phyloP scores from a whole-genome alignment of 2,113 vertebrate species.

The Eclectus roratus region DNA sequence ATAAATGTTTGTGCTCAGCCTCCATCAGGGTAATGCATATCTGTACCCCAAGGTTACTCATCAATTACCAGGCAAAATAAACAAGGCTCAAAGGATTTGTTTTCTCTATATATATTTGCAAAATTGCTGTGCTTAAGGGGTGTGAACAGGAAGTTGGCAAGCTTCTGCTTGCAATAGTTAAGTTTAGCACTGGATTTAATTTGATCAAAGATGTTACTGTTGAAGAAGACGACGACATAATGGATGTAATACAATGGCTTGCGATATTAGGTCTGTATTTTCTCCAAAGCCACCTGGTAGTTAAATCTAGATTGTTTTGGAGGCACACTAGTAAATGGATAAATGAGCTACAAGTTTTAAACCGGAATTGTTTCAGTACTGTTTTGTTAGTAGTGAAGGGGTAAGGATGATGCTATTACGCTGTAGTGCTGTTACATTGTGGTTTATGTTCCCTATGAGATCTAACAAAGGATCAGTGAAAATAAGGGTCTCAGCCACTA shows the following conservation, averaged over 20 bases:
- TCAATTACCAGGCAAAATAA: constrained; percentile 4
- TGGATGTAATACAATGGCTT: background rate
- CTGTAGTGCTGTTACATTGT: background rate
- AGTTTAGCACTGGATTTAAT: background rate
- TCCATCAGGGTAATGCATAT: background rate
- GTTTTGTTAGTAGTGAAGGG: background rate
- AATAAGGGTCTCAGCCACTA: background rate
- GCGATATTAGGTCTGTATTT: background rate
- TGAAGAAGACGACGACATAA: background rate
- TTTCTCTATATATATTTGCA: background rate
- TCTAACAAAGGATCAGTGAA: background rate
- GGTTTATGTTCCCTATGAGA: background rate
- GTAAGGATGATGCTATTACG: background rate
- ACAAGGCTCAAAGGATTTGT: background rate
- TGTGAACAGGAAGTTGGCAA: background rate
- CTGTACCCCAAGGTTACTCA: background rate
- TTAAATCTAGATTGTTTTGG: constrained; percentile 4
- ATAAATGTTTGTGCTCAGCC: background rate
- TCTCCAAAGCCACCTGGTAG: background rate
- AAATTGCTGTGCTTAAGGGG: background rate
- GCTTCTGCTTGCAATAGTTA: background rate
- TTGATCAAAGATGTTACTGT: background rate
- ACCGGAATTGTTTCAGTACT: background rate
- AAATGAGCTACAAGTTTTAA: constrained; percentile 17
- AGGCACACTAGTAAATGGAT: background rate